phyloP scores from a whole-genome alignment of 1,140 invertebrate genomes.

The Cherax quadricarinatus region DNA sequence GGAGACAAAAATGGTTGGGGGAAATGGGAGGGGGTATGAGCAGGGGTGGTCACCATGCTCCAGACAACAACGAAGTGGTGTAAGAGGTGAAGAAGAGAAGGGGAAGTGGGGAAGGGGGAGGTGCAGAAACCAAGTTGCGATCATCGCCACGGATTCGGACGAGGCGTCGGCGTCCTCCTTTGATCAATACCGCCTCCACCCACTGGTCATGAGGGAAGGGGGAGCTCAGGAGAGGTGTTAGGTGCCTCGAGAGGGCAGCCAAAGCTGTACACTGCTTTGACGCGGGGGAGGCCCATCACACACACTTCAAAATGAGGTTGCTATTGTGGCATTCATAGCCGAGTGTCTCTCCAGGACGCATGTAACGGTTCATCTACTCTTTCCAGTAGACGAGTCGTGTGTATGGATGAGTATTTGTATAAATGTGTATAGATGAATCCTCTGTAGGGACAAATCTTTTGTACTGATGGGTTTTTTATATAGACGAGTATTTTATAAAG shows the following conservation, averaged over 20 bases:
- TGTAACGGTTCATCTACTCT: too few species aligned
- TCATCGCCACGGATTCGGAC: constrained; percentile 19
- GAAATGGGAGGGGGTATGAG: background rate
- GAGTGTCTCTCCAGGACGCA: too few species aligned
- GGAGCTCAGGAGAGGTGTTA: background rate
- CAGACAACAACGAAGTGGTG: constrained; percentile 12
- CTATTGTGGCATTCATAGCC: background rate
- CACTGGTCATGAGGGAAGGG: background rate
- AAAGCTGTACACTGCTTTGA: background rate
- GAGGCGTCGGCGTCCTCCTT: constrained; percentile 20
- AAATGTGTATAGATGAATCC: too few species aligned
- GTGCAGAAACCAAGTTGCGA: background rate
- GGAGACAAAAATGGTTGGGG: background rate
- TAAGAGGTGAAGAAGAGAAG: background rate
- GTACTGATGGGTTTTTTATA: too few species aligned
- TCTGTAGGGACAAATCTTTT: too few species aligned
- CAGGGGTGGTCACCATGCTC: background rate
- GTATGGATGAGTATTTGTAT: too few species aligned
- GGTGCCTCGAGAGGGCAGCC: background rate
- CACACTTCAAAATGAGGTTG: background rate
- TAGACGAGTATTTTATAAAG: too few species aligned
- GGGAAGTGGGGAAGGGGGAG: background rate
- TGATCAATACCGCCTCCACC: constrained; percentile 40
- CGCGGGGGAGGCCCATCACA: background rate
- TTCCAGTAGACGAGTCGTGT: too few species aligned